Evolutionary conservation across 2,113 vertebrate genomes (phyloP), one percentile per base, ranked within the genome.

Genomic region (Chloebia gouldiae): DNA sequence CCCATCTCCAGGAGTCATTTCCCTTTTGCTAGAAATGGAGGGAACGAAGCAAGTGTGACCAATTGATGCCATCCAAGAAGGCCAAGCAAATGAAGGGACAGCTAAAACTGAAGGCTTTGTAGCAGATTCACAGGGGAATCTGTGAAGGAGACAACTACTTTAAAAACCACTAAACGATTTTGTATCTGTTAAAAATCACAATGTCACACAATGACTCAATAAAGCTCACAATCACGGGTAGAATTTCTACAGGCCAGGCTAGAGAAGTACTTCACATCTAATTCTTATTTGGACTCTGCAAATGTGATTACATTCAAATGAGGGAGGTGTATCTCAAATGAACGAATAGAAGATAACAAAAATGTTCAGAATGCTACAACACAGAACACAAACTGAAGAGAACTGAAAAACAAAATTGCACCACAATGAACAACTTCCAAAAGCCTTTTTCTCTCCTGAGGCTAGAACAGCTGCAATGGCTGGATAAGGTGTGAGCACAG

Each of bases 381-480:
- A 73, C 15, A 71, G 39, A 69, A 76, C 14, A 78, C 54, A 77
- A 88, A 54, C 17, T 28, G 31, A 61, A 77, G 24, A 54, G 33
- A 88, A 63, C 22, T 27, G 21, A 64, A 75, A 92, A 81, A 18
- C 24, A 68, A 86, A 88, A 81, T 0, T 82, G n/a, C 45, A 73
- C 31, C 59, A 77, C 75, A 68, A 25, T 23, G 39, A 81, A 82
- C 56, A 44, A 64, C 3, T 57, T 77, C 50, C 28, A 84, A 89
- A 75, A 17, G 25, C 24, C 59, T 76, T 82, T 78, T 86, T 51
- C 31, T 35, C 8, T 61, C 70, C 66, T 44, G 59, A 77, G 90
- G 86, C 59, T 12, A 39, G 19, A 90, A 59, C 63, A 92, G 81
- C 92, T 95, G 94, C 84, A 65, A 15, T 15, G 73, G 18, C 30